These are phyloP conservation scores for Scaptomyza reducta DNA, from an alignment of 2,888 invertebrate species.

Conservation along the genomic window DNA sequence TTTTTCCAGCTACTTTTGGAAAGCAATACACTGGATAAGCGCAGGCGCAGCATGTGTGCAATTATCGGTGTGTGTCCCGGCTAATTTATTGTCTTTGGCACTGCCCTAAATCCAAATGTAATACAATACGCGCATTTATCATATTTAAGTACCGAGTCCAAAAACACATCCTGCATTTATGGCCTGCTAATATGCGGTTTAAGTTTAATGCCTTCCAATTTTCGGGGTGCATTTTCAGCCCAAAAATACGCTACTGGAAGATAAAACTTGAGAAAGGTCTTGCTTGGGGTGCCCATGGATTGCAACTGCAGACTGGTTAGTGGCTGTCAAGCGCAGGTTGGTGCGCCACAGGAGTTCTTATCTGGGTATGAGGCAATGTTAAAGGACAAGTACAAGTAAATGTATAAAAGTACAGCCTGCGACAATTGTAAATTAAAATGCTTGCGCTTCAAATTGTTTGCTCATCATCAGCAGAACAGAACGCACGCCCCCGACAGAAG, in stretches of 20 bases:
- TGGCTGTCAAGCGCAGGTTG: constrained; percentile 19
- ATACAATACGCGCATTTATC: constrained; percentile 76
- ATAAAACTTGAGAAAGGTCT: constrained; percentile 18
- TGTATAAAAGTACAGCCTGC: constrained; percentile 44
- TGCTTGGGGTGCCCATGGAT: constrained; percentile 6
- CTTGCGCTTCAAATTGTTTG: constrained; percentile 60
- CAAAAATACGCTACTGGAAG: constrained; percentile 19
- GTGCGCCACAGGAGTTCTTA: constrained; percentile 17
- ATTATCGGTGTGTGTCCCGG: constrained; percentile 68
- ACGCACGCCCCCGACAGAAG: constrained; percentile 43
- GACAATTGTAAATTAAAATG: constrained; percentile 61
- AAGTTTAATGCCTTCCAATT: constrained; percentile 61
- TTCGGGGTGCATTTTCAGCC: constrained; percentile 9
- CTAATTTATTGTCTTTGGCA: constrained; percentile 73
- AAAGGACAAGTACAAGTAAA: not conserved
- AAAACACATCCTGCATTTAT: constrained; percentile 72
- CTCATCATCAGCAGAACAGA: constrained; percentile 66
- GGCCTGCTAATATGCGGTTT: constrained; percentile 75
- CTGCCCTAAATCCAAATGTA: constrained; percentile 75
- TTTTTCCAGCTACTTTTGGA: not conserved
- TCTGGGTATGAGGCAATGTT: not conserved
- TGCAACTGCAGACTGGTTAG: constrained; percentile 13
- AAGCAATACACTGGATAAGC: constrained; percentile 27
- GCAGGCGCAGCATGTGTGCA: constrained; percentile 64
- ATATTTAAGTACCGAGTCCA: constrained; percentile 71